Conservation (phyloP, 1,140 invertebrate species). For the Babylonia areolata region DNA sequence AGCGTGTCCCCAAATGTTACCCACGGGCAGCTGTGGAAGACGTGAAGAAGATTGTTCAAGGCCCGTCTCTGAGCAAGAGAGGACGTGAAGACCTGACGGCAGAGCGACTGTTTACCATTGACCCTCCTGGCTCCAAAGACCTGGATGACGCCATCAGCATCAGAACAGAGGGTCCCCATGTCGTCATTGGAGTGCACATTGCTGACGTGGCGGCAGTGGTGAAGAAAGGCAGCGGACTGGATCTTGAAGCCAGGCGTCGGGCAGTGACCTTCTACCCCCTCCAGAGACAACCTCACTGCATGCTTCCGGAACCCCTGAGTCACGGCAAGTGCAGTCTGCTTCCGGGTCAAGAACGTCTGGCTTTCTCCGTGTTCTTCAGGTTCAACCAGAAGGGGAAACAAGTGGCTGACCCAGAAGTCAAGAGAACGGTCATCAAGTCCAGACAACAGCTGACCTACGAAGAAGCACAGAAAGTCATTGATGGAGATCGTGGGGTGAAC, state of each 20-base stretch:
- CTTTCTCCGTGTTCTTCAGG: constrained; percentile 60
- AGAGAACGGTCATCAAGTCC: constrained; percentile 36
- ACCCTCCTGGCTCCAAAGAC: constrained; percentile 97
- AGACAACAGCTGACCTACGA: constrained; percentile 42
- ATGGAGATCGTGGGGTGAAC: constrained; percentile 8
- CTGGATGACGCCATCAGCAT: constrained; percentile 97
- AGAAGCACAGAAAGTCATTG: constrained; percentile 42
- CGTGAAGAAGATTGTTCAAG: neutral
- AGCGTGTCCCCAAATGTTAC: constrained; percentile 43
- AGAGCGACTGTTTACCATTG: constrained; percentile 91
- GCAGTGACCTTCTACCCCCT: constrained; percentile 69
- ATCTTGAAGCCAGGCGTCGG: constrained; percentile 67
- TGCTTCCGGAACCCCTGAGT: constrained; percentile 74
- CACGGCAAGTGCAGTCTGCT: constrained; percentile 73
- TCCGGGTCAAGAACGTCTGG: constrained; percentile 63
- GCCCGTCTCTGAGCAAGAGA: constrained; percentile 79
- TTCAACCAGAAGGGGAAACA: constrained; percentile 44
- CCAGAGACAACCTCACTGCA: constrained; percentile 66
- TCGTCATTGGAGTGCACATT: constrained; percentile 69
- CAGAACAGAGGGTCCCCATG: constrained; percentile 40
- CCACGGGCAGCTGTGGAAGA: constrained; percentile 39
- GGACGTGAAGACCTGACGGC: constrained; percentile 81
- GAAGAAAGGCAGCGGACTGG: constrained; percentile 54
- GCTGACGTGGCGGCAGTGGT: constrained; percentile 72
- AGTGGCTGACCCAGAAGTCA: constrained; percentile 13